Conservation (phyloP, 1,140 invertebrate species). For the Vanessa tameamea region DNA sequence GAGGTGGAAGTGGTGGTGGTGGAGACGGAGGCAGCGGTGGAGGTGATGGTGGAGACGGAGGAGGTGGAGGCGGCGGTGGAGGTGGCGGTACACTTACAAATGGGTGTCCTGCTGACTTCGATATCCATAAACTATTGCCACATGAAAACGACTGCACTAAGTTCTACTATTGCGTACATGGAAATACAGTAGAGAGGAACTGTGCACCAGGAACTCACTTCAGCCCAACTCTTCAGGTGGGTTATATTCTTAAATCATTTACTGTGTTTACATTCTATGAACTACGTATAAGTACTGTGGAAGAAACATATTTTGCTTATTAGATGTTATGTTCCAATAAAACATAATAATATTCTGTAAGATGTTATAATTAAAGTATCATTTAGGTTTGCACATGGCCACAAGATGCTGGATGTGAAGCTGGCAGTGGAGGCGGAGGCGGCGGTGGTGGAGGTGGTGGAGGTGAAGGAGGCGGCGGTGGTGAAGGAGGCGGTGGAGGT, state of each 20-base stretch:
- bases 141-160: constrained; percentile 48
- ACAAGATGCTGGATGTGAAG: neutral
- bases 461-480: neutral
- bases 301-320: too few species aligned
- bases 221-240: neutral
- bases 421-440: neutral
- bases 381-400: neutral
- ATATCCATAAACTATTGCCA: constrained; percentile 38
- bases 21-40: too few species aligned
- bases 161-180: constrained; percentile 52
- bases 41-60: neutral
- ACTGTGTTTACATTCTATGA: too few species aligned
- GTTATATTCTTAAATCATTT: too few species aligned
- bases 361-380: too few species aligned
- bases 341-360: too few species aligned
- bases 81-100: constrained; percentile 6
- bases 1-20: too few species aligned
- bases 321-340: too few species aligned
- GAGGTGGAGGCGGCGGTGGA: too few species aligned
- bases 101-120: constrained; percentile 14
- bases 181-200: constrained; percentile 37
- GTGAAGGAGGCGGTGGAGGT: neutral
- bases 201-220: constrained; percentile 2
- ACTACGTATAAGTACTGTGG: too few species aligned
- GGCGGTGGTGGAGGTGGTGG: too few species aligned